Evolutionary conservation across 2,888 invertebrate genomes (phyloP), one percentile per base, ranked within the genome.

Genomic region (Limnephilus lunatus): DNA sequence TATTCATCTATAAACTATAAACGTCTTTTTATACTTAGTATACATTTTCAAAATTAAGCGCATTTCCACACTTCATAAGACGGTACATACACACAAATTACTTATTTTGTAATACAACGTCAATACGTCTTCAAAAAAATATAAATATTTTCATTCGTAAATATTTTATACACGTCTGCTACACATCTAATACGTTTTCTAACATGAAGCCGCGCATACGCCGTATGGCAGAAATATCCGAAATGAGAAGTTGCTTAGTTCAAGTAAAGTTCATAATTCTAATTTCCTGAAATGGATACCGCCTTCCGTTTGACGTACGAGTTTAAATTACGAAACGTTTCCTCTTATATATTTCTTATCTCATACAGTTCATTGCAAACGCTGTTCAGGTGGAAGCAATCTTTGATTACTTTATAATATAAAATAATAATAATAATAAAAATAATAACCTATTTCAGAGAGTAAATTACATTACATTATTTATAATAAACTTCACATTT

Each of bases 261-360:
- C 53, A 15, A 31, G 87, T 53, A 68, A 87, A 87, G 31, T 87
- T 93, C 90, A 93, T 93, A 91, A 92, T 93, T 93, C 89, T 93
- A 93, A 93, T 93, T 93, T 93, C 92, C 92, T 86, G 81, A 92
- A 92, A 92, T 83, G 91, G 91, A 90, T 91, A 68, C 85, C 85
- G 83, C 68, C 83, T 93, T 92, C 92, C 92, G 91, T 90, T 90
- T 91, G 91, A 92, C 92, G 92, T 92, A 83, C 68, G 91, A 92
- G 90, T 90, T 90, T 92, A 92, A 93, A 93, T 92, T 90, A 93
- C 90, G 92, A 92, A 91, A 92, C 82, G 92, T 81, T 90, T 87
- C 91, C 90, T 92, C 92, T 92, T 91, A 89, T 88, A 92, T 90
- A 92, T 92, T 90, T 92, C 92, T 88, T 88, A 90, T 92, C 88